Evolutionary conservation across 1,140 invertebrate genomes (phyloP).

Genomic region (Nasonia vitripennis): DNA sequence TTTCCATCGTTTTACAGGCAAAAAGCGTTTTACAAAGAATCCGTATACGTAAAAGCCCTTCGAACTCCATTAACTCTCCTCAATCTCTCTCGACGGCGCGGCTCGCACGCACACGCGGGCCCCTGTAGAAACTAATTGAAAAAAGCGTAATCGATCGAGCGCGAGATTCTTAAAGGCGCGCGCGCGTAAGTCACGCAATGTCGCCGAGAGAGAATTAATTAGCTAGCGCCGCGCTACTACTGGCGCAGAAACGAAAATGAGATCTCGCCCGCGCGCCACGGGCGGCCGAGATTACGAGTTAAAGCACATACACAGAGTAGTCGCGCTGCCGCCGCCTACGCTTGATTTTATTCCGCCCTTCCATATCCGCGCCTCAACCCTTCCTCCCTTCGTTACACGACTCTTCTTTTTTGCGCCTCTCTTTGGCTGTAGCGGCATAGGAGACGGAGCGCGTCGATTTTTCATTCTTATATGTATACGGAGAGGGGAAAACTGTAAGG

Average conservation of each 20-base stretch:
- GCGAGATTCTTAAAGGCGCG: not conserved
- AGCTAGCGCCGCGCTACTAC: constrained; percentile 46
- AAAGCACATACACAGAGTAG: constrained; percentile 26
- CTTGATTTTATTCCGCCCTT: constrained; percentile 71
- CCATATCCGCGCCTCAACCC: constrained; percentile 46
- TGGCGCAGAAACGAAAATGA: constrained; percentile 67
- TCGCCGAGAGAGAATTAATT: constrained; percentile 63
- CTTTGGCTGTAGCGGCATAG: too few relatives aligned
- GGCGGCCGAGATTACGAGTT: constrained; percentile 65
- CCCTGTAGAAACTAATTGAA: constrained; percentile 17
- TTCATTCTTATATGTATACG: not conserved
- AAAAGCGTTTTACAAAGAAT: not conserved
- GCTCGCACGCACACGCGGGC: not conserved
- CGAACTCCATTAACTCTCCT: not conserved
- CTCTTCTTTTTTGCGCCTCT: not conserved
- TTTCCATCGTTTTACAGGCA: too few relatives aligned
- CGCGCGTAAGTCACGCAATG: constrained; percentile 36
- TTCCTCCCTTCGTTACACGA: constrained; percentile 27
- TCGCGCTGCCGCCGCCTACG: constrained; percentile 54
- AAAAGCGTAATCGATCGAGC: constrained; percentile 24
- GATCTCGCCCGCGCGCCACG: constrained; percentile 63
- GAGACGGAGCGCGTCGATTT: not conserved
- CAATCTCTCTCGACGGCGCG: not conserved
- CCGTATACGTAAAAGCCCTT: not conserved
- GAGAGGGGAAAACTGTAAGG: not conserved